phyloP scores from a whole-genome alignment of 2,113 vertebrate species.

The Fukomys damarensis region DNA sequence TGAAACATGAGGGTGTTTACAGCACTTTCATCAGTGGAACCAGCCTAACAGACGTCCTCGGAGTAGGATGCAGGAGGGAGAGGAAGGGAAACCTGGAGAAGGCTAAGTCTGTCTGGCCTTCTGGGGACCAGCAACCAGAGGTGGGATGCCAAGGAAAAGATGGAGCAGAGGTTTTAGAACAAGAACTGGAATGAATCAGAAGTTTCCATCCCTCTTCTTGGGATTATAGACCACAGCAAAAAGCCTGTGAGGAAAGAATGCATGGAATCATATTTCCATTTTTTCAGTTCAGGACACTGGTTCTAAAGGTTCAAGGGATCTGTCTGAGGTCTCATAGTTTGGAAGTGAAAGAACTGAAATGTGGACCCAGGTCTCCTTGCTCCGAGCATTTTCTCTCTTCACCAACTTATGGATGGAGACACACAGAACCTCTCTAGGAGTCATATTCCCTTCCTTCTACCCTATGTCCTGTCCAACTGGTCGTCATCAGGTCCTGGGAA shows the following conservation, averaged over 20 bases:
- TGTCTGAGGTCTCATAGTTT: not conserved
- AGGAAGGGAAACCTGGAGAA: not conserved
- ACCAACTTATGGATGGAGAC: no score
- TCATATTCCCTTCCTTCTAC: not conserved
- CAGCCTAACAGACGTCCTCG: not conserved
- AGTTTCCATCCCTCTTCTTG: not conserved
- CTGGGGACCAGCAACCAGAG: not conserved
- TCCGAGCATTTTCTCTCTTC: not conserved
- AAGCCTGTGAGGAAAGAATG: not conserved
- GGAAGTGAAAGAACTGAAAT: not conserved
- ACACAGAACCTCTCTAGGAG: not conserved
- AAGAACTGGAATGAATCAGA: not conserved
- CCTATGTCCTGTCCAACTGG: not conserved
- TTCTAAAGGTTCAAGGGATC: not conserved
- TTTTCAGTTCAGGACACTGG: not conserved
- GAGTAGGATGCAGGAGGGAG: not conserved
- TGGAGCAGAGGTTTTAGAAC: not conserved
- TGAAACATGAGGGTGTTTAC: not conserved
- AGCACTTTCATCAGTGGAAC: not conserved
- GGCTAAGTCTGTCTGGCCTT: not conserved
- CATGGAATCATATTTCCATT: not conserved
- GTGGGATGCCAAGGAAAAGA: not conserved
- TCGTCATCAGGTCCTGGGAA: not conserved
- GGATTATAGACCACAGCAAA: not conserved
- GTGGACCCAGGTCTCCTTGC: not conserved